phyloP scores from a whole-genome alignment of 2,888 invertebrate species.

The Clivina fossor region DNA sequence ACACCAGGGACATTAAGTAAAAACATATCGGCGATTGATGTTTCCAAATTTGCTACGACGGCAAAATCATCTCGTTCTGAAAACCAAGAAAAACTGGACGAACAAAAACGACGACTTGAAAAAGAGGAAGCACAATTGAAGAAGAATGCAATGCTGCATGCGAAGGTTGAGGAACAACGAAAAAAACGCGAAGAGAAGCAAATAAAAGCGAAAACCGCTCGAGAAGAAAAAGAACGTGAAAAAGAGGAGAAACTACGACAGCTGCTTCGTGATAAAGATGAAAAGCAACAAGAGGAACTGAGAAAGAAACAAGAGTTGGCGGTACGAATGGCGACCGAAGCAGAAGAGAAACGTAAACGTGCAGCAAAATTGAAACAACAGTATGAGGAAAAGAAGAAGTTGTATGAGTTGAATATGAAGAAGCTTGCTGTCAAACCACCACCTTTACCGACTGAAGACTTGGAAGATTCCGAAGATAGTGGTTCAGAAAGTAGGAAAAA shows the following conservation, averaged over 20 bases:
- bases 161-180: slow-evolving; percentile 60
- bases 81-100: slow-evolving; percentile 42
- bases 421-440: slow-evolving; percentile 51
- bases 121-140: slow-evolving; percentile 57
- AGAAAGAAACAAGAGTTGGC: slow-evolving; percentile 55
- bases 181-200: slow-evolving; percentile 53
- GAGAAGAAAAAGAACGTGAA: slow-evolving; percentile 56
- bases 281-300: slow-evolving; percentile 55
- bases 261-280: slow-evolving; percentile 47
- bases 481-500: too few species aligned
- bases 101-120: slow-evolving; percentile 36
- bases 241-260: slow-evolving; percentile 49
- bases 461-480: slow-evolving; percentile 62
- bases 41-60: slow-evolving; percentile 42
- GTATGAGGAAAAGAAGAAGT: slow-evolving; percentile 50
- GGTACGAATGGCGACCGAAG: slow-evolving; percentile 54
- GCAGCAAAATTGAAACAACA: too few species aligned
- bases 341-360: slow-evolving; percentile 48
- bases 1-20: slow-evolving; percentile 37
- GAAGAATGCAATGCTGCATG: slow-evolving; percentile 62
- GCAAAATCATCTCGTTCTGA: slow-evolving; percentile 46
- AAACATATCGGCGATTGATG: slow-evolving; percentile 16
- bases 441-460: slow-evolving; percentile 57
- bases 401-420: too few species aligned
- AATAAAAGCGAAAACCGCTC: slow-evolving; percentile 52